Conservation (phyloP, 2,888 invertebrate species). For the Prosapia bicincta region DNA sequence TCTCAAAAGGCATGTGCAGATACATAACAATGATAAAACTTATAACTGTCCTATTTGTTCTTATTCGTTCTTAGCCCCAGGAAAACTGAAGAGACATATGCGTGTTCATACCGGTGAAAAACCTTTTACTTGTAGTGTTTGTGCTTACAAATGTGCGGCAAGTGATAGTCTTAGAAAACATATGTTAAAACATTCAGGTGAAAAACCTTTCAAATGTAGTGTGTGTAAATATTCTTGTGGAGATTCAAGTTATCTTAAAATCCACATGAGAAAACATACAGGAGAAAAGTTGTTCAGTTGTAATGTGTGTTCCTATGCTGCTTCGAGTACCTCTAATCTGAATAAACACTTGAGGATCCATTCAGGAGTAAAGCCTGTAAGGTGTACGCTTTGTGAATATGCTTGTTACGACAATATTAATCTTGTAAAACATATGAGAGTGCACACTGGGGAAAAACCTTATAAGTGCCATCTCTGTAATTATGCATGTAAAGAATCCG, state of each 20-base stretch:
- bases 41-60: background rate
- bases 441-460: background rate
- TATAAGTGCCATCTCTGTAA: background rate
- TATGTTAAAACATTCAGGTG: background rate
- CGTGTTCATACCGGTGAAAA: background rate
- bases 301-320: background rate
- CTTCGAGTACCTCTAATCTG: background rate
- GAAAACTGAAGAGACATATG: background rate
- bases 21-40: background rate
- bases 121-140: background rate
- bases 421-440: background rate
- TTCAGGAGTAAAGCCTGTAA: background rate
- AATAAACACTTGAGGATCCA: background rate
- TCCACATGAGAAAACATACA: conserved; percentile 4
- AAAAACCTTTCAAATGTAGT: background rate
- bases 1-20: background rate
- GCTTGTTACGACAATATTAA: background rate
- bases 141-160: background rate
- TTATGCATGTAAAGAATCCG: background rate
- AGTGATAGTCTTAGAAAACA: background rate
- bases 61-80: background rate
- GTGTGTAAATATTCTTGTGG: background rate
- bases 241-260: background rate
- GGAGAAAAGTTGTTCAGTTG: background rate
- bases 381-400: background rate